A percentile compares a stretch with the other conserved stretches of the same genome.
These are phyloP conservation scores for Pheosia tremula DNA, from an alignment of 2,888 invertebrate genomes.

Conservation along the genomic window DNA sequence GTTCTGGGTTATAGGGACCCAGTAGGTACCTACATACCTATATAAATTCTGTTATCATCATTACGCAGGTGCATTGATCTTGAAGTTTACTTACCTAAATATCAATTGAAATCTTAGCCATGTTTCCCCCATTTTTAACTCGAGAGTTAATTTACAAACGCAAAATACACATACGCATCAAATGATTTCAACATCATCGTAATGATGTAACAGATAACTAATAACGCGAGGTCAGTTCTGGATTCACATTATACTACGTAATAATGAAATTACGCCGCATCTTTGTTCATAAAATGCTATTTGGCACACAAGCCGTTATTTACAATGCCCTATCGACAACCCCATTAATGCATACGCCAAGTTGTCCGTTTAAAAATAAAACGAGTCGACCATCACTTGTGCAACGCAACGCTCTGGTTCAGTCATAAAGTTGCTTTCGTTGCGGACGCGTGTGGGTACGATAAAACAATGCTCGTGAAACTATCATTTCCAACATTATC, in stretches of 20 bases:
- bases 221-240: constrained; percentile 20
- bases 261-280: constrained; percentile 23
- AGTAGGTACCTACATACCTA: too few relatives aligned
- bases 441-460: constrained; percentile 51
- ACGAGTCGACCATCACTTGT: constrained; percentile 30
- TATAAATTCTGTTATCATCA: too few relatives aligned
- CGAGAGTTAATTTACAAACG: too few relatives aligned
- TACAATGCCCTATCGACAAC: constrained; percentile 37
- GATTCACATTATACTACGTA: constrained; percentile 15
- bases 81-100: too few relatives aligned
- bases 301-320: constrained; percentile 34
- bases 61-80: too few relatives aligned
- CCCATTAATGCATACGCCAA: constrained; percentile 40
- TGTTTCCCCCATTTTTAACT: too few relatives aligned
- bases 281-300: constrained; percentile 18
- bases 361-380: constrained; percentile 39
- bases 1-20: too few relatives aligned
- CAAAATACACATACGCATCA: neutral
- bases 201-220: constrained; percentile 4
- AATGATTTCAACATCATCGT: neutral
- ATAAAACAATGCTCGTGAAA: constrained; percentile 65
- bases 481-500: constrained; percentile 57
- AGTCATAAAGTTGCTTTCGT: constrained; percentile 45
- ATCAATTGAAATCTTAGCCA: too few relatives aligned
- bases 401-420: constrained; percentile 15